phyloP scores from a whole-genome alignment of 1,140 invertebrate genomes.

The Colletes gigas region DNA sequence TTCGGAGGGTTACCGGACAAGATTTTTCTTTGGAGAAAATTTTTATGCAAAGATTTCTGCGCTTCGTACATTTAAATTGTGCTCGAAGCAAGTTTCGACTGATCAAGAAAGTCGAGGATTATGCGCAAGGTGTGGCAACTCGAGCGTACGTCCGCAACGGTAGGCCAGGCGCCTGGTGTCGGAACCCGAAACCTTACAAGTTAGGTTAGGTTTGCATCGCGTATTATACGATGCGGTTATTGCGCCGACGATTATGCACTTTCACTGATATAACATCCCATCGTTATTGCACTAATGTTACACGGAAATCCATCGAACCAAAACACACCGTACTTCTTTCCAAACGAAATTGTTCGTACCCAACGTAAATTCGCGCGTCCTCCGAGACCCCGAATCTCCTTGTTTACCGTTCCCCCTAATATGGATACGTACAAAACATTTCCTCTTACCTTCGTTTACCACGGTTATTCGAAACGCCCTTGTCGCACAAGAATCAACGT shows the following conservation, averaged over 20 bases:
- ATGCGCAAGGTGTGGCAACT: conserved; percentile 25
- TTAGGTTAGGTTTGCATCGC: conserved; percentile 21
- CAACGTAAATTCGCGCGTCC: no score
- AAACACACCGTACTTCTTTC: no score
- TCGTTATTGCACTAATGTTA: not conserved
- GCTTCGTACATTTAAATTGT: not conserved
- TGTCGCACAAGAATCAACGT: not conserved
- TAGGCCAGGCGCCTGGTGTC: not conserved
- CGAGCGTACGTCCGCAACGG: conserved; percentile 8
- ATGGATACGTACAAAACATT: conserved; percentile 10
- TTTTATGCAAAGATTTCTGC: not conserved
- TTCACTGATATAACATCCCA: not conserved
- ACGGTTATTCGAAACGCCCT: not conserved
- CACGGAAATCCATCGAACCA: not conserved
- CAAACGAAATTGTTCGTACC: not conserved
- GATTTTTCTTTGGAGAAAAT: no score
- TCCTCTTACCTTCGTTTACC: conserved; percentile 28
- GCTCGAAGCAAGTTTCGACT: not conserved
- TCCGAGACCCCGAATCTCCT: not conserved
- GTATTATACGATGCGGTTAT: not conserved
- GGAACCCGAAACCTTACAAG: not conserved
- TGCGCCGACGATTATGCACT: conserved; percentile 7
- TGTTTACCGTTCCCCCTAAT: conserved; percentile 11
- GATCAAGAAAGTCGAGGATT: not conserved
- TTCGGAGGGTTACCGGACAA: not conserved